These are phyloP conservation scores for Psephotus haematonotus DNA, from an alignment of 2,113 vertebrate species.

Conservation along the genomic window DNA sequence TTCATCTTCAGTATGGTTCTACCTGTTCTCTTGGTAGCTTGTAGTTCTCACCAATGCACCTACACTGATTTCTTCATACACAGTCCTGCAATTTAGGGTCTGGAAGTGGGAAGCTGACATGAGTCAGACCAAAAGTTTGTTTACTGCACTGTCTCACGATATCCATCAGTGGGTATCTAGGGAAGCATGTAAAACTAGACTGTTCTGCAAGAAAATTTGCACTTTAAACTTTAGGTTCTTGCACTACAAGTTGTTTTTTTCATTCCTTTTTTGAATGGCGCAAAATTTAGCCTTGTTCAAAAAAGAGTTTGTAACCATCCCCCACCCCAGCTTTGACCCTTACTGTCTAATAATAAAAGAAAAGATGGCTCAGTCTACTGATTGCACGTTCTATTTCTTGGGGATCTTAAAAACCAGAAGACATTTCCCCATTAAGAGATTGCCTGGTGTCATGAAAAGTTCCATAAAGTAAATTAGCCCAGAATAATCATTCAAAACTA, in stretches of 20 bases:
- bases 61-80: background rate
- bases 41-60: background rate
- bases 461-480: background rate
- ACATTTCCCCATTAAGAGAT: background rate
- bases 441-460: background rate
- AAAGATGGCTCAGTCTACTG: background rate
- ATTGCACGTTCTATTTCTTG: background rate
- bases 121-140: background rate
- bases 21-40: background rate
- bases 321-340: background rate
- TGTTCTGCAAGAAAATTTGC: background rate
- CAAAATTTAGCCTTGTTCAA: background rate
- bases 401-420: background rate
- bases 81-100: background rate
- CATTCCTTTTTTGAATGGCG: rapidly evolving
- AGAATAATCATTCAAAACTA: background rate
- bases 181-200: background rate
- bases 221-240: background rate
- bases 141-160: background rate
- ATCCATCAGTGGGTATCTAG: background rate
- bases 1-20: background rate
- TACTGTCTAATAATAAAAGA: background rate
- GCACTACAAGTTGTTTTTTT: background rate
- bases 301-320: background rate
- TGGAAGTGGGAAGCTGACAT: background rate